phyloP scores from a whole-genome alignment of 2,797 vertebrate species.

The Schizopygopsis pylzovi region DNA sequence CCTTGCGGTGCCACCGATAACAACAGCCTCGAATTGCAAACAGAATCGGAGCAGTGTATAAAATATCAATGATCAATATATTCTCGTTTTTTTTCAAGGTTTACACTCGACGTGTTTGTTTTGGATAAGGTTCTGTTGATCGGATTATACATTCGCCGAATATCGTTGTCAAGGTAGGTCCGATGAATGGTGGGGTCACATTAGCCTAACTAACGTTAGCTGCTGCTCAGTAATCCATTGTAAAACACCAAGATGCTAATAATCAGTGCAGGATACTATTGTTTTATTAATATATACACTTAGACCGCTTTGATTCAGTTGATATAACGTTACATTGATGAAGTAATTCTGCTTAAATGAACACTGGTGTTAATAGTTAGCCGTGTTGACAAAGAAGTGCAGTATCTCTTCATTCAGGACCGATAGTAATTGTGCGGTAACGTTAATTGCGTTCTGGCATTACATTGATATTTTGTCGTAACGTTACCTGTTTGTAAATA shows the following conservation, averaged over 20 bases:
- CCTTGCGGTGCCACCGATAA: conserved; percentile 51
- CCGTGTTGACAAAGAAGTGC: conserved; percentile 25
- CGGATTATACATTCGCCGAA: neutral
- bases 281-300: neutral
- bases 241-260: neutral
- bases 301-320: neutral
- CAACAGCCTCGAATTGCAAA: conserved; percentile 45
- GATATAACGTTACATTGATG: neutral
- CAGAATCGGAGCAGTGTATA: neutral
- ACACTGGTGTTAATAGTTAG: neutral
- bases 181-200: neutral
- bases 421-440: neutral
- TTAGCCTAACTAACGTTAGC: conserved; percentile 40
- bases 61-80: neutral
- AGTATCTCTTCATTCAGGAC: neutral
- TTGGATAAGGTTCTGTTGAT: neutral
- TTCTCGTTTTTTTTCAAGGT: neutral
- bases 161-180: conserved; percentile 39
- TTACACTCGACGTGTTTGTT: neutral
- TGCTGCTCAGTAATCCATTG: conserved; percentile 31
- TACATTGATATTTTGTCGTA: neutral
- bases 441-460: neutral
- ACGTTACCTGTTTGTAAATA: neutral
- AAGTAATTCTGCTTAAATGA: neutral
- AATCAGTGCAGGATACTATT: neutral